Conservation (phyloP, 2,113 vertebrate genomes). For the Cinclus cinclus region DNA sequence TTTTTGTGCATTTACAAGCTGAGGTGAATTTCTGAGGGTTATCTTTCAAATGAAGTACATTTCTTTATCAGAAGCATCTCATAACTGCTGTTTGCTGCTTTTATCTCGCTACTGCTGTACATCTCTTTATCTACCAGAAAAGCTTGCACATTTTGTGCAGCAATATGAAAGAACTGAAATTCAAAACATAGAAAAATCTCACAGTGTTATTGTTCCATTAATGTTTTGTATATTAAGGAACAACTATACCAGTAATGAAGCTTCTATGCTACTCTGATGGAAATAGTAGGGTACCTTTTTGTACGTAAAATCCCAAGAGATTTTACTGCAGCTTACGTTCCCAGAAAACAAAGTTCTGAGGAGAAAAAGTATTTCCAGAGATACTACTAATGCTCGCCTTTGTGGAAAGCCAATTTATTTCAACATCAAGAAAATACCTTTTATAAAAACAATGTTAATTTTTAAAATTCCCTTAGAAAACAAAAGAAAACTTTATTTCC, state of each 20-base stretch:
- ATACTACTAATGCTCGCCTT: background rate
- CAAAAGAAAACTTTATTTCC: background rate
- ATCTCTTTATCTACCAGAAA: constrained; percentile 5
- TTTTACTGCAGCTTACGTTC: background rate
- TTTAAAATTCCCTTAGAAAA: background rate
- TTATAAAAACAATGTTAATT: background rate
- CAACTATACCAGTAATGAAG: background rate
- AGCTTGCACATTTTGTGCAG: background rate
- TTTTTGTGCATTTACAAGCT: background rate
- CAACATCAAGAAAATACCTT: background rate
- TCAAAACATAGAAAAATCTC: constrained; percentile 11
- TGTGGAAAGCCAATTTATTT: background rate
- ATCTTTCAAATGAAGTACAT: constrained; percentile 15
- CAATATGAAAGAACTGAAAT: background rate
- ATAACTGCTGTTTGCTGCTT: constrained; percentile 27
- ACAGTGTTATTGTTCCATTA: background rate
- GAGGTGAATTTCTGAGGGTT: constrained; percentile 25
- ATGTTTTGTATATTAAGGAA: background rate
- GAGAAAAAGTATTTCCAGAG: background rate
- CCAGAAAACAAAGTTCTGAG: background rate
- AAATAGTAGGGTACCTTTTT: background rate
- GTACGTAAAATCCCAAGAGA: background rate
- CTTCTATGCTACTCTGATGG: background rate
- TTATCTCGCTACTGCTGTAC: background rate
- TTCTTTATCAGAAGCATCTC: constrained; percentile 45